Conservation (phyloP, 1,140 invertebrate species). For the Cydia fagiglandana region DNA sequence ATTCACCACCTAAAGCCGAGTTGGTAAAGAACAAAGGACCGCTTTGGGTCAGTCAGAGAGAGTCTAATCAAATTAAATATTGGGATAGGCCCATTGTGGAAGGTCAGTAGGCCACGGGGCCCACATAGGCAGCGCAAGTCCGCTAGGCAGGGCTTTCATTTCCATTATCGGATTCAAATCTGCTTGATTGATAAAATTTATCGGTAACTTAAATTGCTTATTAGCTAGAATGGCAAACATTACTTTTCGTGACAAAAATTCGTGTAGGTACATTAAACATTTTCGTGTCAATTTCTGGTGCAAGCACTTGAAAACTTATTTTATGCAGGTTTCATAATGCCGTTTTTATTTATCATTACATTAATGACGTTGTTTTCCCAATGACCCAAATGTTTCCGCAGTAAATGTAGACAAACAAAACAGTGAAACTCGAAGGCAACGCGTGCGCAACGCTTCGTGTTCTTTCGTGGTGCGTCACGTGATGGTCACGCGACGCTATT, state of each 20-base stretch:
- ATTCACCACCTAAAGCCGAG: too few species aligned
- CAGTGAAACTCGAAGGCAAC: slow-evolving; percentile 5
- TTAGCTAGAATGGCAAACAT: too few species aligned
- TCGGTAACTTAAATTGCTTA: too few species aligned
- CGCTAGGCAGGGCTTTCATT: too few species aligned
- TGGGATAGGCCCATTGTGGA: not conserved
- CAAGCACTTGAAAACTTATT: slow-evolving; percentile 6
- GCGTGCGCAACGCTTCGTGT: not conserved
- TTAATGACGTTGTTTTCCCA: not conserved
- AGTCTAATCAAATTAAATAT: not conserved
- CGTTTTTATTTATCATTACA: not conserved
- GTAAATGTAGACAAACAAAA: slow-evolving; percentile 5
- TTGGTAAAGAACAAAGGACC: too few species aligned
- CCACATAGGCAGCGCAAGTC: not conserved
- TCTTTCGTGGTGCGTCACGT: too few species aligned
- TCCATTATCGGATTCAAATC: too few species aligned
- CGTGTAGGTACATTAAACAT: too few species aligned
- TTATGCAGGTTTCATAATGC: not conserved
- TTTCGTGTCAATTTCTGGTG: too few species aligned
- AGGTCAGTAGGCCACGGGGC: not conserved
- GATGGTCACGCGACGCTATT: slow-evolving; percentile 4
- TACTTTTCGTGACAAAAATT: too few species aligned
- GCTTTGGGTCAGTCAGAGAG: too few species aligned
- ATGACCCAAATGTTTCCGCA: slow-evolving; percentile 7
- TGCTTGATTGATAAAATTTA: too few species aligned